phyloP scores from a whole-genome alignment of 2,888 invertebrate species.

The Dastarcus helophoroides region DNA sequence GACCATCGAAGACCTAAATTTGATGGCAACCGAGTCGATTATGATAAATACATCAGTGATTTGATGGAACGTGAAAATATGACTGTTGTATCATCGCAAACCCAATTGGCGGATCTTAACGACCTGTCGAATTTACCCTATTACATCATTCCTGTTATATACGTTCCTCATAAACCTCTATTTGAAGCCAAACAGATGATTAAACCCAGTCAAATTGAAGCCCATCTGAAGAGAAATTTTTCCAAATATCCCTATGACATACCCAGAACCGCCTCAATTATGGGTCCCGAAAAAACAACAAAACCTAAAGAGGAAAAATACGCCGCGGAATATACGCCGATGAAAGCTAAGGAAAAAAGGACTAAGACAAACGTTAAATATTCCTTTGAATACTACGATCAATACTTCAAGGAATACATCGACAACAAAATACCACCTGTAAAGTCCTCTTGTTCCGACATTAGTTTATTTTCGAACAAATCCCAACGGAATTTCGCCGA shows the following conservation, averaged over 20 bases:
- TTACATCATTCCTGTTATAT: conserved; percentile 11
- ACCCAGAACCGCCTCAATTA: neutral
- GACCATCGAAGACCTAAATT: no score
- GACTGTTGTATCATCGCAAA: no score
- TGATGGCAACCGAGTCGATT: no score
- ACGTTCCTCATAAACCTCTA: conserved; percentile 10
- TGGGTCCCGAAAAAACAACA: no score
- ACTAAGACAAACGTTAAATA: conserved; percentile 5
- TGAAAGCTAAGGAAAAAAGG: no score
- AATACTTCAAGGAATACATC: conserved; percentile 7
- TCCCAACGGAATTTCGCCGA: neutral
- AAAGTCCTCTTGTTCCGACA: conserved; percentile 7
- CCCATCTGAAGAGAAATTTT: no score
- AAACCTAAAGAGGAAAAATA: conserved; percentile 1
- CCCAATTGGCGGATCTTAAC: no score
- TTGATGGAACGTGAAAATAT: no score
- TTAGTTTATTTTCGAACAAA: conserved; percentile 9
- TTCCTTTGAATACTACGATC: conserved; percentile 9
- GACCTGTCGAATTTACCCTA: conserved; percentile 8
- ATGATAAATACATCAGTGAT: no score
- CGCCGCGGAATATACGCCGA: no score
- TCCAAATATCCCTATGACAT: neutral
- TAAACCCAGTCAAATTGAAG: no score
- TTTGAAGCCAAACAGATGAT: conserved; percentile 8
- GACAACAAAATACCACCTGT: conserved; percentile 4